Base-by-base conservation (phyloP, 1,140 invertebrate genomes). In the Megathymus violae region DNA sequence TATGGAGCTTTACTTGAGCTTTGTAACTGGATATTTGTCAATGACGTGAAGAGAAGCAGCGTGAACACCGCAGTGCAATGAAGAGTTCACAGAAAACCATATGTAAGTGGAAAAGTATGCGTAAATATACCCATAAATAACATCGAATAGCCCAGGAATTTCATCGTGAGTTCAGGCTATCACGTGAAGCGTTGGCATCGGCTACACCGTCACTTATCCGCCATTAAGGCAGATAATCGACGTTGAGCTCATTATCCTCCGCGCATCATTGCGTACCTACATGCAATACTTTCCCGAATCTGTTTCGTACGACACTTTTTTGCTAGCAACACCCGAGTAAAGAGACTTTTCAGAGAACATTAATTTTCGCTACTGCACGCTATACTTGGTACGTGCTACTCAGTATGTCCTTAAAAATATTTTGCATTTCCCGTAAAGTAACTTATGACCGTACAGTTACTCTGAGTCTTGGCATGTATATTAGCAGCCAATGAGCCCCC, bases 241-340 rank as follows among this genome's bases (percentile, higher is more conserved):
- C 52, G 44, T 58, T 58, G 44, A 31, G 40, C 52, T 58, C 40
- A 58, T 58, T 58, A 58, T 58, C 52, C 52, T 58, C 40, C 16
- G 10, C 52, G 52, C 52, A 43, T 58, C 52, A 58, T 44, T 58
- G 52, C 40, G 6, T n/a, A n/a, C n/a, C n/a, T 40, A 25, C 38
- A 40, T 56, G 52, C 52, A 56, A 56, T 40, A 56, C 52, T 56
- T 56, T 56, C 52, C 52, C 36, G 36, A 56, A 56, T 31, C 52
- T 22, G 22, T 43, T 43, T 15, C 40, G 11, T 31, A 43, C 40
- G 38, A 56, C 52, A 56, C 52, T 38, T 56, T 56, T 56, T 56
- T 56, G 34, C 52, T 27, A 22, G 11, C 34, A 43, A 11, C 40
- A 4, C 22, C 15, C 19, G 40, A 56, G 52, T 36, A 31, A 31